Base-by-base conservation (phyloP, 2,113 vertebrate genomes). In the Xiphophorus couchianus region DNA sequence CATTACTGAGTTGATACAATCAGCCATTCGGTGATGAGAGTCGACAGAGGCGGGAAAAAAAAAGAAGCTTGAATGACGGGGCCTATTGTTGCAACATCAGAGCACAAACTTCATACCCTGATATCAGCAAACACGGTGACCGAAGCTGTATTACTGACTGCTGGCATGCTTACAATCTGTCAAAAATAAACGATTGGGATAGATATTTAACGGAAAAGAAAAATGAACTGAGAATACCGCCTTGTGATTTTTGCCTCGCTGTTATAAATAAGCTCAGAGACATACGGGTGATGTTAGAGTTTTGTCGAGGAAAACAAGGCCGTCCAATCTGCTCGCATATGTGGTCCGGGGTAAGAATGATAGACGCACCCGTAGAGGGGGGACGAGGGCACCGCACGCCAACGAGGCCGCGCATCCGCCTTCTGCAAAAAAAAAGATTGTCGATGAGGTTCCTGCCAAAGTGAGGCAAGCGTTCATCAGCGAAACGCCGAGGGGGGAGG, bases 1-100 rank as follows among this genome's bases (percentile, higher is more conserved):
- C 87, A 90, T 90, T 89, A 90, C 85, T 30, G 71, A 82, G 84
- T 72, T 83, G 90, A 92, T 92, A 88, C 58, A 73, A 93, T 93
- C 86, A 89, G 83, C 79, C 66, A 60, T 87, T 87, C 64, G 80
- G 77, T 79, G 88, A 87, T 84, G 78, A 80, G 80, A 89, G 75
- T 75, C 1, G 66, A 89, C 63, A 63, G 29, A 73, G 69, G 71
- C 42, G 27, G 51, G 3, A 37, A 11, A 37, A 37, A 35, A 8
- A 35, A 62, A 85, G 11, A 85, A 77, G n/a, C 19, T 48, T n/a
- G 42, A 65, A 44, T 12, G 62, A 63, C 15, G 10, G 14, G 13
- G 28, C 12, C 19, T 73, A 66, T 62, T 54, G 33, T 29, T 66
- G 48, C 15, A 27, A 66, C 48, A 78, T 42, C 9, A 63, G 31